Evolutionary conservation across 2,888 invertebrate species (phyloP).

Genomic region (Entomobrya proxima): DNA sequence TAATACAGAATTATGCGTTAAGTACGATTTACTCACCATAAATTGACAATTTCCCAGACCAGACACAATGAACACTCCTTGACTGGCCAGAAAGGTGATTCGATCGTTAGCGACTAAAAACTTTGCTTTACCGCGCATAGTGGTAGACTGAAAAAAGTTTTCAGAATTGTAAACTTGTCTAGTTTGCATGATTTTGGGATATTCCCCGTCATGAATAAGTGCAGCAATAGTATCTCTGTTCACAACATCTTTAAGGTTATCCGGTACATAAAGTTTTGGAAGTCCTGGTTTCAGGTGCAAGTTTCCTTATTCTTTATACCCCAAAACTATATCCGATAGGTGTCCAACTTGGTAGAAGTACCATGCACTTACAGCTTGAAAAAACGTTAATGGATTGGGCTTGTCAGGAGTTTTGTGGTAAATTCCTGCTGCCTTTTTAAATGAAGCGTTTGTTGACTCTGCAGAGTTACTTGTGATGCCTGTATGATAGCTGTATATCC

Average conservation of each 20-base stretch:
- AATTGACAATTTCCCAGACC: not conserved
- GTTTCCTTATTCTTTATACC: not conserved
- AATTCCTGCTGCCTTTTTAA: not conserved
- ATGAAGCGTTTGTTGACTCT: conserved; percentile 11
- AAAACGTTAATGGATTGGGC: not conserved
- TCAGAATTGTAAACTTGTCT: not conserved
- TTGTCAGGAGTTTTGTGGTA: too few relatives aligned
- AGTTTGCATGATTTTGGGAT: not conserved
- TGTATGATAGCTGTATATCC: not conserved
- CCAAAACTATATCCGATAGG: not conserved
- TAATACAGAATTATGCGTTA: too few relatives aligned
- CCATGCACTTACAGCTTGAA: not conserved
- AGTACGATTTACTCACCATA: too few relatives aligned
- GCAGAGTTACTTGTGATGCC: conserved; percentile 29
- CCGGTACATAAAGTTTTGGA: too few relatives aligned
- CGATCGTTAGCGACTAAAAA: not conserved
- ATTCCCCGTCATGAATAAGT: not conserved
- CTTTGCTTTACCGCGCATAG: not conserved
- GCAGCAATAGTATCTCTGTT: not conserved
- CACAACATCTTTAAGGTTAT: not conserved
- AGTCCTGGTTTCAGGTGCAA: not conserved
- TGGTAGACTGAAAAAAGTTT: not conserved
- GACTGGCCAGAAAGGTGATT: not conserved
- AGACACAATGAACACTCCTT: not conserved
- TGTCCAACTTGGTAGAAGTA: not conserved